Percentiles rank a stretch among this genome's conserved stretches.
phyloP scores from a whole-genome alignment of 2,797 vertebrate species.

The Erithacus rubecula region DNA sequence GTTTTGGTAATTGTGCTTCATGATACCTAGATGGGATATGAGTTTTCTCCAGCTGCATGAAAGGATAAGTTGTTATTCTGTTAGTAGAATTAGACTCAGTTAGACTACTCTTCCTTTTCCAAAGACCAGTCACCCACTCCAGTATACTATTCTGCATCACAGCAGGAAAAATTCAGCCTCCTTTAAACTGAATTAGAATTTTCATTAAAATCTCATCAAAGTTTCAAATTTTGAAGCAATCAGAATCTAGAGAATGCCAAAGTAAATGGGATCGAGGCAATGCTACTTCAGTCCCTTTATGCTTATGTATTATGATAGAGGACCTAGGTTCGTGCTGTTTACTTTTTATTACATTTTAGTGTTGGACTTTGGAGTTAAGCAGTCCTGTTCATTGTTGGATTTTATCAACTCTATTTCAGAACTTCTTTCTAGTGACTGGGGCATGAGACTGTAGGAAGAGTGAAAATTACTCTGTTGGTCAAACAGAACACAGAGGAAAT shows the following conservation, averaged over 20 bases:
- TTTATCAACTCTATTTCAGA: not conserved
- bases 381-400: not conserved
- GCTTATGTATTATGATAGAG: not conserved
- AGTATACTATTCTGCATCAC: not conserved
- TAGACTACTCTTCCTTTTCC: not conserved
- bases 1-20: not conserved
- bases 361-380: not conserved
- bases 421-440: not conserved
- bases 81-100: not conserved
- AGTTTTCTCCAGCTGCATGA: not conserved
- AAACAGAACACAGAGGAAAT: not conserved
- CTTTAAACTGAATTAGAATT: not conserved
- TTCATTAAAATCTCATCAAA: not conserved
- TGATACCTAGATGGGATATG: not conserved
- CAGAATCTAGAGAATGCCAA: not conserved
- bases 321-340: not conserved
- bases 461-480: not conserved
- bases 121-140: not conserved
- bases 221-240: not conserved
- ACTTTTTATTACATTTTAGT: not conserved
- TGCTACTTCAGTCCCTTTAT: not conserved
- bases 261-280: not conserved
- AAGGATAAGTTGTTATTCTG: not conserved
- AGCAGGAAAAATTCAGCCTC: not conserved
- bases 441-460: not conserved